Evolutionary conservation across 2,113 vertebrate genomes (phyloP), one percentile per base, ranked within the genome.

Genomic region (Corythornis cristatus): DNA sequence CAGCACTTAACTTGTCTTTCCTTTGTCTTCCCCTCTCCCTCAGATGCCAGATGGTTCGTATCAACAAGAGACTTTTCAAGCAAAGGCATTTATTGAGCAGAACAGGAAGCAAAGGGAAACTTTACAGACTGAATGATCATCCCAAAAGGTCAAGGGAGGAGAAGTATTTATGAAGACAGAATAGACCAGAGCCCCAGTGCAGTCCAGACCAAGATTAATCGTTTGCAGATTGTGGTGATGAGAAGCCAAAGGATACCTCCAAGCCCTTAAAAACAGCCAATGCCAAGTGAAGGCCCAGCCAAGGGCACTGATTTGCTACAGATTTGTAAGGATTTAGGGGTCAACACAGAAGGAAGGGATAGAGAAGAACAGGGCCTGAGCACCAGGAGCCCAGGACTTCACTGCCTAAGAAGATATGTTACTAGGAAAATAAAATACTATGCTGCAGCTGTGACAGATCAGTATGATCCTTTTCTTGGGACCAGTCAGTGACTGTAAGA

Each of bases 41-140:
- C 17, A 28, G n/a, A 67, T 64, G 48, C 46, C 76, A 88, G 80
- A 76, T 42, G 28, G 29, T 53, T 89, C 57, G 22, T 71, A 71
- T 93, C 76, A 75, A 66, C 65, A 74, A 74, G 57, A 78, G 66
- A 54, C 50, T 53, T 90, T 74, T 79, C 42, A 95, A 93, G 71
- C 54, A 85, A 73, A 82, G 37, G 29, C n/a, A 65, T 92, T 85
- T 89, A 70, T 48, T 92, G 54, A 96, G 72, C 57, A 53, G 28
- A 90, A 90, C 66, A 85, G 81, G 77, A 90, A 84, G 45, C 18
- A 11, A 86, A 68, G 57, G 76, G 13, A 92, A 92, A 35, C 26
- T 75, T 76, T 66, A 70, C 35, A 71, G 0, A 75, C 42, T 22
- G 40, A 79, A 65, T 18, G 21, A 56, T 71, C 35, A 21, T 95